A percentile compares a stretch with the other conserved stretches of the same genome.
phyloP scores from a whole-genome alignment of 2,113 vertebrate species.

The Speoplatyrhinus poulsoni region DNA sequence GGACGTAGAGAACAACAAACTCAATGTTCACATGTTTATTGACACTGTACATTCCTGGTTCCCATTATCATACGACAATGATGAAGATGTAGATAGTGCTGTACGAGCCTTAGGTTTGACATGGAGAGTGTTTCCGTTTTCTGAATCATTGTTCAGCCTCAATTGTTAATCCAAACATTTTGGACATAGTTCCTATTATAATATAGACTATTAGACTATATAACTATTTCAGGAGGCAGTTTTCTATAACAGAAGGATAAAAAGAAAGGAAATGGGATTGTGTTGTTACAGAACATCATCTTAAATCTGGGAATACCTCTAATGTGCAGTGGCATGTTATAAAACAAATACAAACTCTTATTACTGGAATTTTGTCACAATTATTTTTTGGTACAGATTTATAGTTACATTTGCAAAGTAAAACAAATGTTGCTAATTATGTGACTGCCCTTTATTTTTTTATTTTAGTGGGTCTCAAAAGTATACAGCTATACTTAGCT shows the following conservation, averaged over 20 bases:
- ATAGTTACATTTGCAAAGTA: neutral
- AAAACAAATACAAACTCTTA: neutral
- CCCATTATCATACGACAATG: slow-evolving; percentile 25
- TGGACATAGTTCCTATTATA: too few relatives aligned
- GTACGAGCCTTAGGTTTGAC: neutral
- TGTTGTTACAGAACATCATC: slow-evolving; percentile 8
- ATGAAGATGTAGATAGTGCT: slow-evolving; percentile 1
- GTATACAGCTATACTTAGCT: neutral
- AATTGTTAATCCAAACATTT: too few relatives aligned
- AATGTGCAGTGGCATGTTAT: slow-evolving; percentile 21
- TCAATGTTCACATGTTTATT: slow-evolving; percentile 12
- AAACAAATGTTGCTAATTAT: neutral
- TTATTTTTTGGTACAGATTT: neutral
- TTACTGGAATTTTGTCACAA: neutral
- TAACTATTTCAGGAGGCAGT: too few relatives aligned
- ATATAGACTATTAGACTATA: too few relatives aligned
- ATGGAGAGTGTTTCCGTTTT: neutral
- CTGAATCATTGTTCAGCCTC: too few relatives aligned
- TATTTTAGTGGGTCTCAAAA: neutral
- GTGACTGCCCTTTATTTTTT: neutral
- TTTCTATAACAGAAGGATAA: too few relatives aligned
- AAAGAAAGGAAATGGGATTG: slow-evolving; percentile 1
- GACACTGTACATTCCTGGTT: slow-evolving; percentile 1
- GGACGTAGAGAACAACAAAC: neutral
- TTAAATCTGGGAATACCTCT: neutral